A percentile compares a stretch with the other conserved stretches of the same genome.
phyloP scores from a whole-genome alignment of 2,113 vertebrate species.

The Orycteropus afer region DNA sequence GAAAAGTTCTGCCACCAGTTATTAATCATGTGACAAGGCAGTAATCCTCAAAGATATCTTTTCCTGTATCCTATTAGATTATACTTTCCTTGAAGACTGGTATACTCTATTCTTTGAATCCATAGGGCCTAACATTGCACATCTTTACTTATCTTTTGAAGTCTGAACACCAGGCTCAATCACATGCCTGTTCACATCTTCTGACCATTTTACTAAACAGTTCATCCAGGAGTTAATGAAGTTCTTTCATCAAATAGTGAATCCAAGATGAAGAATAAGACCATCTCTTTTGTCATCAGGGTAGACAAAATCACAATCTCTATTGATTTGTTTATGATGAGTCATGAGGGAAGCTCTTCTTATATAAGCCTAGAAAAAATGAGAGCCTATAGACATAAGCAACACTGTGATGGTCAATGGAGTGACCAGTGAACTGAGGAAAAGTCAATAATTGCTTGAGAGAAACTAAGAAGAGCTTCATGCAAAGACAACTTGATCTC shows the following conservation, averaged over 20 bases:
- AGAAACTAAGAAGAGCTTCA: background rate
- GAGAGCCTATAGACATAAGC: background rate
- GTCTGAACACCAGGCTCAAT: background rate
- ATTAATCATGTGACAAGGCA: background rate
- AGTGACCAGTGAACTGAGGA: background rate
- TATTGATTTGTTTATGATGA: background rate
- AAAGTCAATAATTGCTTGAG: background rate
- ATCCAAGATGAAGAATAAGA: background rate
- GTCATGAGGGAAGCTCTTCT: background rate
- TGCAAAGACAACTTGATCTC: constrained; percentile 12
- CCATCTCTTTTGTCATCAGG: background rate
- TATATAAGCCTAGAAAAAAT: background rate
- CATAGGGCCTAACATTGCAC: background rate
- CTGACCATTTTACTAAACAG: background rate
- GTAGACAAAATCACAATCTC: constrained; percentile 1
- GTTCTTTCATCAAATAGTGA: background rate
- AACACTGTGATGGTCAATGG: background rate
- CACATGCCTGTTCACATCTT: background rate
- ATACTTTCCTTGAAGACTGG: background rate
- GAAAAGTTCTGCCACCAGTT: background rate
- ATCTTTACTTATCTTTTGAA: background rate
- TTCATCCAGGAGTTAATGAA: background rate
- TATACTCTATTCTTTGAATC: background rate
- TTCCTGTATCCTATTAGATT: background rate
- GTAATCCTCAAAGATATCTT: background rate